Base-by-base conservation (phyloP, 2,888 invertebrate genomes). In the Leuctra nigra region DNA sequence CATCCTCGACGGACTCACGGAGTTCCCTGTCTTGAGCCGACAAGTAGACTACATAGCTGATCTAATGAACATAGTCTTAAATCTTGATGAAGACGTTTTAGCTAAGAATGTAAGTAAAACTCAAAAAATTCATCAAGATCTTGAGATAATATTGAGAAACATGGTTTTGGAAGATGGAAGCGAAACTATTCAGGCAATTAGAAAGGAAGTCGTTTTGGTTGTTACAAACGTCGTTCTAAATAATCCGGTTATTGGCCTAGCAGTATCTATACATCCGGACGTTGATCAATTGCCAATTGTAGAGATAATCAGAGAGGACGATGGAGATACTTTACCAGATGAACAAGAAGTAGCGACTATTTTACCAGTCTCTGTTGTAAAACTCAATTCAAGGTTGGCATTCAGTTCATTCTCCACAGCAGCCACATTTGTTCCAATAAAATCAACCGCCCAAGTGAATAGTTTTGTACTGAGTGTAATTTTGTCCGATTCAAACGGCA, bases 381-480 rank as follows among this genome's bases (percentile, higher is more conserved):
- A n/a, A n/a, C n/a, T n/a, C n/a, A n/a, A n/a, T n/a, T n/a, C n/a
- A n/a, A n/a, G n/a, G n/a, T n/a, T n/a, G n/a, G n/a, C n/a, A n/a
- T n/a, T n/a, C n/a, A n/a, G n/a, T n/a, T n/a, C n/a, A n/a, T n/a
- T n/a, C n/a, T n/a, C n/a, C n/a, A n/a, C n/a, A n/a, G n/a, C n/a
- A n/a, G n/a, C n/a, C n/a, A n/a, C n/a, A n/a, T n/a, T n/a, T n/a
- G n/a, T n/a, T n/a, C n/a, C n/a, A n/a, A n/a, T n/a, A n/a, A n/a
- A n/a, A n/a, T n/a, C n/a, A n/a, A n/a, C n/a, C n/a, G n/a, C n/a
- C 18, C 44, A 54, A 9, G 60, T 62, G 1, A 62, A 63, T 69
- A 55, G 69, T 67, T n/a, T 62, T 64, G 7, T 68, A 63, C 58
- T 64, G 69, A 35, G 69, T 70, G 2, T 63, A 64, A 56, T 62